Base-by-base conservation (phyloP, 1,140 invertebrate species). In the Zophobas morio region DNA sequence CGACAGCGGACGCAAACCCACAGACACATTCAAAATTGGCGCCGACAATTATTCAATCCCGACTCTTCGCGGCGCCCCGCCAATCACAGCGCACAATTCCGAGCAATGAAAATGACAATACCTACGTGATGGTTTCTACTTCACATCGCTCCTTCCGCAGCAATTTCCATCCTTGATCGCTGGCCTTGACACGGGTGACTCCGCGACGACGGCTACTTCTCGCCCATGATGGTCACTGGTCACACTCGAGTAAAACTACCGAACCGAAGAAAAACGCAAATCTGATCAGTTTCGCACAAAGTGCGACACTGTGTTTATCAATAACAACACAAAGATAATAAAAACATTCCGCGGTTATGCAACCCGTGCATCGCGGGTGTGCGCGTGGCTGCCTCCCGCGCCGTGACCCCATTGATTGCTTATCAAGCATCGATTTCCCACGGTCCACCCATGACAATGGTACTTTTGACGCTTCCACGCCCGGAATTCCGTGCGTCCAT, bases 131-230 rank as follows among this genome's bases (percentile, higher is more conserved):
- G 57, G 6, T 51, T 51, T 20, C 49, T 51, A 51, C n/a, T 51
- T 51, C 49, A 51, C 20, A 51, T 2, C 20, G 49, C 20, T 51
- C 4, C n/a, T 20, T 51, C 42, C 42, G 3, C 42, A n/a, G 49
- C 49, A 63, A 63, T 63, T 63, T 36, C 36, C 34, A 63, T 63
- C 57, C 57, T 63, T 63, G 57, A 63, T 34, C 3, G 0, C 20
- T 63, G 35, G 37, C 57, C 57, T 63, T 63, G 57, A 63, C 35
- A 63, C 57, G 37, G 39, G 8, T 36, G 37, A 51, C 4, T 4
- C 20, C n/a, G n/a, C 49, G 20, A 51, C 49, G 2, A 20, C 49
- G 3, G 20, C 49, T 20, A 51, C 6, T 51, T 51, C 20, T 51
- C 20, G 49, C 2, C 3, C 49, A 20, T 20, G 3, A 20, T 51